Evolutionary conservation across 2,888 invertebrate species (phyloP).

Genomic region (Herminia tarsipennalis): DNA sequence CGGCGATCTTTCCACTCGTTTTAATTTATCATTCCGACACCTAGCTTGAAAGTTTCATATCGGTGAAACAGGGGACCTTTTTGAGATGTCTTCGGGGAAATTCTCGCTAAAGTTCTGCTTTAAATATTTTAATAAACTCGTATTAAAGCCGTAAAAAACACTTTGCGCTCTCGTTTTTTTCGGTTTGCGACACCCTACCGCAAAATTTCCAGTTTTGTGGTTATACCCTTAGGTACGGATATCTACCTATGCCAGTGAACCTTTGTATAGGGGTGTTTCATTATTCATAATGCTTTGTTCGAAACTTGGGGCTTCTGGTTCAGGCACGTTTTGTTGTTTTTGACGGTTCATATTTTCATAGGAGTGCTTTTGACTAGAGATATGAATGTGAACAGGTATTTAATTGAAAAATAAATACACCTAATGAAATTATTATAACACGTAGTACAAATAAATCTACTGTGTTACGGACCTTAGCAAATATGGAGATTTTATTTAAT

Average conservation of each 20-base stretch:
- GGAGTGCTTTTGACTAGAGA: slow-evolving; percentile 24
- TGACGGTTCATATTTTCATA: slow-evolving; percentile 62
- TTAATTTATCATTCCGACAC: slow-evolving; percentile 79
- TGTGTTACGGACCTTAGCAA: too few relatives aligned
- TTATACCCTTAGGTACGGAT: slow-evolving; percentile 41
- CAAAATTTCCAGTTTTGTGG: slow-evolving; percentile 58
- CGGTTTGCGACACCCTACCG: slow-evolving; percentile 59
- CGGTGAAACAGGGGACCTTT: slow-evolving; percentile 67
- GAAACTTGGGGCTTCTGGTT: slow-evolving; percentile 66
- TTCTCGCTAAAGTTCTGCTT: slow-evolving; percentile 79
- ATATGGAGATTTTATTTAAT: too few relatives aligned
- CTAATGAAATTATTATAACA: too few relatives aligned
- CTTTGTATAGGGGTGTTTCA: slow-evolving; percentile 74
- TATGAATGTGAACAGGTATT: slow-evolving; percentile 16
- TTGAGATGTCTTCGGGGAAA: slow-evolving; percentile 80
- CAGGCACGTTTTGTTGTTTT: slow-evolving; percentile 69
- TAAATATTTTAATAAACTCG: slow-evolving; percentile 85
- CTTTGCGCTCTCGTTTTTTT: slow-evolving; percentile 77
- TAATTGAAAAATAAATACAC: too few relatives aligned
- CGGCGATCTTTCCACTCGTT: slow-evolving; percentile 59
- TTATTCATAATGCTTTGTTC: slow-evolving; percentile 83
- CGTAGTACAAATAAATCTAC: slow-evolving; percentile 4
- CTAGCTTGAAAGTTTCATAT: slow-evolving; percentile 68
- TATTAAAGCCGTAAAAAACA: slow-evolving; percentile 84
- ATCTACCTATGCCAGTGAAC: slow-evolving; percentile 41